Evolutionary conservation across 53 echinoderm and acorn worm species (phyloP), one percentile per base, ranked within the genome.

Genomic region (Apostichopus leukothele): DNA sequence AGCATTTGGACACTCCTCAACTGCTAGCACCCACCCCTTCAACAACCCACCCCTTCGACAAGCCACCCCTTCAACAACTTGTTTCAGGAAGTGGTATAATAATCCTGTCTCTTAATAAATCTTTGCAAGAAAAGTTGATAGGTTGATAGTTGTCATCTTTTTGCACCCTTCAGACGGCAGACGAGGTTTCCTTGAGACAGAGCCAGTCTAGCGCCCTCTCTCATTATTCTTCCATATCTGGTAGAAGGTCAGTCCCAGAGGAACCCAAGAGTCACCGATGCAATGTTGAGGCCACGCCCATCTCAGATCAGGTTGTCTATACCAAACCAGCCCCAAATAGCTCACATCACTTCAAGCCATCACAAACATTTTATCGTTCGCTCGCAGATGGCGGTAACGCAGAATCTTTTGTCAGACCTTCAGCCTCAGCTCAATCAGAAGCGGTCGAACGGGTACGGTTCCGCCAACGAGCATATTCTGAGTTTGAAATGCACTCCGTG

Each of bases 341-440:
- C 74, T 86, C 90, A 3, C 98, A 95, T 77, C 98, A 95, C 89
- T 98, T 95, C 90, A 87, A 91, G 59, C 92, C 92, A 60, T 91
- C 98, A 0, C 92, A 95, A 88, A 90, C 91, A 67, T 94, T 95
- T 89, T 91, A 96, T 21, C 50, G 39, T 12, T 85, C 85, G 7
- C 27, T 8, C 5, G 18, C 18, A 3, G 71, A 71, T 1, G 71
- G 71, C 18, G 18, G 6, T 16, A 18, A n/a, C 18, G 71, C 71
- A 5, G 4, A 11, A 63, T 63, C 7, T 4, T 63, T 63, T 63
- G 63, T 13, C 12, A 63, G 63, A 63, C 63, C 16, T 0, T 16
- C 63, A 63, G 63, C 6, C 16, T 63, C 63, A 0, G 12, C 3
- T 63, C 63, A 63, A 7, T 11, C 63, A 63, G 63, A 63, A 63